Evolutionary conservation across 2,888 invertebrate species (phyloP).

Genomic region (Nomada goodeniana): DNA sequence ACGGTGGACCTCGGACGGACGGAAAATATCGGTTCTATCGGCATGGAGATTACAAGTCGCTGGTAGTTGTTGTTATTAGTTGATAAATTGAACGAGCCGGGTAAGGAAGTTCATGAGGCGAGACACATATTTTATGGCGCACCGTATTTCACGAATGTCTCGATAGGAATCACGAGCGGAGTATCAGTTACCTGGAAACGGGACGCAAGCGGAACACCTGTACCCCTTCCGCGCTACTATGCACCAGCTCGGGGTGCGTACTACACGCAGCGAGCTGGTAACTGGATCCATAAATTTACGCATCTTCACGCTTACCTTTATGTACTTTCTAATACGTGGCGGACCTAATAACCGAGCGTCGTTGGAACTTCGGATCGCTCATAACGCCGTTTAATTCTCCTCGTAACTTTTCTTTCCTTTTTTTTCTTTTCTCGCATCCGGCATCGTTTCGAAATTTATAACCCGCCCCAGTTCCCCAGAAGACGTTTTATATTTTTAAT

Average conservation of each 20-base stretch:
- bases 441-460: constrained; percentile 20
- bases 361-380: constrained; percentile 11
- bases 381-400: constrained; percentile 29
- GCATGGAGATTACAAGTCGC: too few relatives aligned
- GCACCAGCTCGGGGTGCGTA: background rate
- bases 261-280: constrained; percentile 13
- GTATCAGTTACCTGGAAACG: constrained; percentile 11
- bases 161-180: background rate
- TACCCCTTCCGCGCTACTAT: constrained; percentile 7
- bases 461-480: constrained; percentile 15
- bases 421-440: background rate
- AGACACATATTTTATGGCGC: background rate
- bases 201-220: constrained; percentile 15
- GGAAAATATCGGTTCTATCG: too few relatives aligned
- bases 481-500: constrained; percentile 22
- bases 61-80: too few relatives aligned
- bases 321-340: background rate
- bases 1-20: too few relatives aligned
- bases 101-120: too few relatives aligned
- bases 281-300: constrained; percentile 7
- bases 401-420: constrained; percentile 15
- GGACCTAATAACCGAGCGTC: background rate
- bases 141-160: background rate
- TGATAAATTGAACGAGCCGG: too few relatives aligned
- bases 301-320: background rate